Conservation (phyloP, 2,888 invertebrate species). For the Coremacera marginata region DNA sequence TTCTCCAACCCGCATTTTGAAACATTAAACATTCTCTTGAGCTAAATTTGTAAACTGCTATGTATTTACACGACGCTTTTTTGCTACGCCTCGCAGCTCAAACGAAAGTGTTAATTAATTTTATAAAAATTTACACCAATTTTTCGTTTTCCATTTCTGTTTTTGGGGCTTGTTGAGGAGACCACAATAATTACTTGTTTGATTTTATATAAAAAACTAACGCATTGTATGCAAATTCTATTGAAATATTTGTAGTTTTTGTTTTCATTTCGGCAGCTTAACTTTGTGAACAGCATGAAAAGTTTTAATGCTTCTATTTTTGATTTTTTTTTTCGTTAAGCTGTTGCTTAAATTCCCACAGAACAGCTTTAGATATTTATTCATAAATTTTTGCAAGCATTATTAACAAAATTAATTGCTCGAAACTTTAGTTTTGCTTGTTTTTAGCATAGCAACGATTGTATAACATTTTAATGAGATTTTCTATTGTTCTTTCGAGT, state of each 20-base stretch:
- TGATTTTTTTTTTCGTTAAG: too few species aligned
- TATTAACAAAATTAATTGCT: too few species aligned
- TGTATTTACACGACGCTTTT: neutral
- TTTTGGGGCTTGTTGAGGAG: neutral
- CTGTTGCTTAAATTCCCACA: neutral
- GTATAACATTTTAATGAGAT: constrained; percentile 23
- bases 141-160: neutral
- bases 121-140: neutral
- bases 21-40: neutral
- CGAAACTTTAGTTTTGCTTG: too few species aligned
- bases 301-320: neutral
- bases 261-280: constrained; percentile 5
- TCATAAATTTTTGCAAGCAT: neutral
- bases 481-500: neutral
- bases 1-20: neutral
- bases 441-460: neutral
- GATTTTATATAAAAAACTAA: neutral
- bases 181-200: neutral
- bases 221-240: constrained; percentile 16
- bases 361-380: neutral
- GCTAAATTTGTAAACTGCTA: neutral
- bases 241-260: neutral
- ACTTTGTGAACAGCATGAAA: neutral
- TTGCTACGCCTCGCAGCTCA: constrained; percentile 3
- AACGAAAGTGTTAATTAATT: constrained; percentile 11